Evolutionary conservation across 2,113 vertebrate species (phyloP).

Genomic region (Mormyrus iriodes): DNA sequence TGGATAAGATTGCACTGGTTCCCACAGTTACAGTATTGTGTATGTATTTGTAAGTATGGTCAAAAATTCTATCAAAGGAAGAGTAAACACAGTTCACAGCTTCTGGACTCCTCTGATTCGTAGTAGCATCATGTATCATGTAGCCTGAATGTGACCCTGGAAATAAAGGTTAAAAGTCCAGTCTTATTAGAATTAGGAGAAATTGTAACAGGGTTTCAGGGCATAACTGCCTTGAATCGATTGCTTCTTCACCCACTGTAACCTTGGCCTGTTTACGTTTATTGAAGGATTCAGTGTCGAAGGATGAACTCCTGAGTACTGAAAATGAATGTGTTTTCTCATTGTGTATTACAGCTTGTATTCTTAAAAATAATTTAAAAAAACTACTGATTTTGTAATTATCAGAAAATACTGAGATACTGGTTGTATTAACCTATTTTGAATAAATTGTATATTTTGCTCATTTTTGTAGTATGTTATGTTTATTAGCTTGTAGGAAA

Average conservation of each 20-base stretch:
- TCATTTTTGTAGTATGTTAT: slow-evolving; percentile 36
- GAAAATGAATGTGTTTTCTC: slow-evolving; percentile 29
- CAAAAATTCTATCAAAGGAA: neutral
- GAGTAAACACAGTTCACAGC: neutral
- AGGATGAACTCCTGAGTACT: slow-evolving; percentile 1
- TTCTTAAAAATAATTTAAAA: slow-evolving; percentile 29
- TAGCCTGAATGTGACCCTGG: slow-evolving; percentile 5
- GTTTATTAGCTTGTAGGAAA: neutral
- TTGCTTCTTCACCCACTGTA: slow-evolving; percentile 4
- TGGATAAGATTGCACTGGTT: slow-evolving; percentile 12
- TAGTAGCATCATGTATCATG: neutral
- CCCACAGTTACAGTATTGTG: neutral
- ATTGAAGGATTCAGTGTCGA: neutral
- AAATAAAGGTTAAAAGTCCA: neutral
- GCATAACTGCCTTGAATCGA: neutral
- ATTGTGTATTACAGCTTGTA: slow-evolving; percentile 26
- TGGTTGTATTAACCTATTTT: slow-evolving; percentile 66
- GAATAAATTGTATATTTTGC: slow-evolving; percentile 74
- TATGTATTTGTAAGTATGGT: neutral
- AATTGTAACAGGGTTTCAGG: neutral
- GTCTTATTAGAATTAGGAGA: neutral
- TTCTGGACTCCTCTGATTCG: neutral
- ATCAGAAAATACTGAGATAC: slow-evolving; percentile 57
- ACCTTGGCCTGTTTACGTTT: slow-evolving; percentile 6
- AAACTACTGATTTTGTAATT: slow-evolving; percentile 71